A percentile compares a stretch with the other conserved stretches of the same genome.
phyloP scores from a whole-genome alignment of 2,113 vertebrate species.

The Thunnus maccoyii region DNA sequence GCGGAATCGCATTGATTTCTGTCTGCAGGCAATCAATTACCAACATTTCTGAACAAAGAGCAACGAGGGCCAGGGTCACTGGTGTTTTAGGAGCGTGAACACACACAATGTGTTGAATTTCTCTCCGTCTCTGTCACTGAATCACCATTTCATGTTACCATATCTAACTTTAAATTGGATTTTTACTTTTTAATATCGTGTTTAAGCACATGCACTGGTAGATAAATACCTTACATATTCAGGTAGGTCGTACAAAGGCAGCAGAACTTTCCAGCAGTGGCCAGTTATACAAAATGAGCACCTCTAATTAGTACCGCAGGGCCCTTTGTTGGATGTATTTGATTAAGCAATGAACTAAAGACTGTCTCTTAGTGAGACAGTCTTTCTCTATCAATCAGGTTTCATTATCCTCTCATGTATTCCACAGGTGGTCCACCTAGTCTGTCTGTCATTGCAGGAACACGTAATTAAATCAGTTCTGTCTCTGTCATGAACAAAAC shows the following conservation, averaged over 20 bases:
- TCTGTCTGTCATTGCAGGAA: slow-evolving; percentile 6
- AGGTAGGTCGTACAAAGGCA: slow-evolving; percentile 2
- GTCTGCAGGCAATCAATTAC: slow-evolving; percentile 62
- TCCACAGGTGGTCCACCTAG: slow-evolving; percentile 41
- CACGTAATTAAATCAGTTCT: slow-evolving; percentile 41
- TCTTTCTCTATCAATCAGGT: slow-evolving; percentile 38
- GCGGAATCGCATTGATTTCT: slow-evolving; percentile 51
- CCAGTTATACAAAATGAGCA: slow-evolving; percentile 7
- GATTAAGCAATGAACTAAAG: slow-evolving; percentile 52
- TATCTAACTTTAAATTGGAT: not conserved
- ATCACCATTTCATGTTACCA: not conserved
- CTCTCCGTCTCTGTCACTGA: not conserved
- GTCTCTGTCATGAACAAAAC: slow-evolving; percentile 30
- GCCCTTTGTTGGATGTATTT: slow-evolving; percentile 51
- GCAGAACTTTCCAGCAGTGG: slow-evolving; percentile 16
- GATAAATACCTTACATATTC: not conserved
- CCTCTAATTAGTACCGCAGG: slow-evolving; percentile 50
- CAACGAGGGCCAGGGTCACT: slow-evolving; percentile 27
- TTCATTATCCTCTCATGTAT: slow-evolving; percentile 44
- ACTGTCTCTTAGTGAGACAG: not conserved
- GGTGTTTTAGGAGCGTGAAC: slow-evolving; percentile 5
- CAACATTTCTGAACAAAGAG: slow-evolving; percentile 24
- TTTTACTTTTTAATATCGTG: not conserved
- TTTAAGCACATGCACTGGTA: not conserved
- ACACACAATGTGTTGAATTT: not conserved